phyloP scores from a whole-genome alignment of 2,888 invertebrate genomes.

The Gasteruption jaculator region DNA sequence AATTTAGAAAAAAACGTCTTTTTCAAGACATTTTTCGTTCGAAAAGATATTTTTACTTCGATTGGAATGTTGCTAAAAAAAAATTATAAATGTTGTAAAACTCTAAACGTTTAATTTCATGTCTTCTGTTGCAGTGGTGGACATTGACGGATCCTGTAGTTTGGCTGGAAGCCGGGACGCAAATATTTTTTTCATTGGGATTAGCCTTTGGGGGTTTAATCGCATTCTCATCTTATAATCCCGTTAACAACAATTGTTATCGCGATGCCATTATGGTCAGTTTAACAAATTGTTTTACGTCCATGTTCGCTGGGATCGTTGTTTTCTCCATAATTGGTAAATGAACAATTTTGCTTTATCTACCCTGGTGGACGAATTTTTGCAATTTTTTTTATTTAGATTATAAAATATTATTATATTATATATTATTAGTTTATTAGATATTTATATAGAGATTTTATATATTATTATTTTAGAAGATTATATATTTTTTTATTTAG shows the following conservation, averaged over 20 bases:
- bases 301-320: conserved; percentile 94
- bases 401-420: neutral
- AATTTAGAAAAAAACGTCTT: no score
- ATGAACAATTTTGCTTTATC: conserved; percentile 5
- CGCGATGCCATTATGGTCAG: conserved; percentile 91
- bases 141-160: conserved; percentile 89
- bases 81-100: no score
- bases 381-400: neutral
- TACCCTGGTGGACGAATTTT: neutral
- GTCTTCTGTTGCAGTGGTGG: conserved; percentile 63
- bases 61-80: no score
- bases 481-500: no score
- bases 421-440: neutral
- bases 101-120: no score
- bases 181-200: conserved; percentile 95
- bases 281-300: conserved; percentile 88
- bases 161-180: conserved; percentile 96
- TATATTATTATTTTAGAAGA: no score
- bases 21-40: no score
- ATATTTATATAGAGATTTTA: no score
- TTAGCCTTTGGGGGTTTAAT: conserved; percentile 94
- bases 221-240: conserved; percentile 95
- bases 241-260: conserved; percentile 94
- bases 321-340: conserved; percentile 89
- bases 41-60: no score